Conservation (phyloP, 2,113 vertebrate species). For the Macroglossus sobrinus region DNA sequence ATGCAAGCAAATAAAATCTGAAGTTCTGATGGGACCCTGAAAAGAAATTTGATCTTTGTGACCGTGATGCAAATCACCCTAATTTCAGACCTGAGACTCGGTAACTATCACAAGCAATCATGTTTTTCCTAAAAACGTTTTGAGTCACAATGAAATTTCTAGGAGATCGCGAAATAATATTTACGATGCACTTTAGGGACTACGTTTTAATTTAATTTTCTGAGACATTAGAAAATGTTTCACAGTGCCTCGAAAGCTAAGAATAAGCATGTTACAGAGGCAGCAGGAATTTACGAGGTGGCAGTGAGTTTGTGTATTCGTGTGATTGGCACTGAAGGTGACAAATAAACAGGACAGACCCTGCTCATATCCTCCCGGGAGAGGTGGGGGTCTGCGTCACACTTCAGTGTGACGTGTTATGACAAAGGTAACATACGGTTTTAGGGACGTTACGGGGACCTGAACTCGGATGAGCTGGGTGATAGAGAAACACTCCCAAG, state of each 20-base stretch:
- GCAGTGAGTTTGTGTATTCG: neutral
- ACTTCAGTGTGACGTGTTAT: neutral
- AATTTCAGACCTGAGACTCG: constrained; percentile 18
- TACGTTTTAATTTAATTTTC: neutral
- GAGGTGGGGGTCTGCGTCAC: neutral
- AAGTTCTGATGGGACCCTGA: neutral
- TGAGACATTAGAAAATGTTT: neutral
- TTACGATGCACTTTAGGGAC: neutral
- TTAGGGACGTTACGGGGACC: neutral
- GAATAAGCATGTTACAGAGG: neutral
- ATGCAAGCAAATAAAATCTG: constrained; percentile 31
- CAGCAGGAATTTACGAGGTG: neutral
- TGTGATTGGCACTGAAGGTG: neutral
- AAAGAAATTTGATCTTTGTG: constrained; percentile 2
- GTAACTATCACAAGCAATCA: neutral
- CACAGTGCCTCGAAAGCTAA: neutral
- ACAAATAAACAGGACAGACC: neutral
- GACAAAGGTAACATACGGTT: neutral
- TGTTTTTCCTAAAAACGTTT: neutral
- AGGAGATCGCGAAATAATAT: neutral
- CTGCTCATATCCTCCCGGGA: neutral
- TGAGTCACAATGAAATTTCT: neutral
- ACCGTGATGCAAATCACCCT: neutral
- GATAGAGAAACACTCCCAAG: neutral
- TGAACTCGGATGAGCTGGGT: neutral